A percentile compares a stretch with the other conserved stretches of the same genome.
Conservation (phyloP, 1,140 invertebrate genomes). For the Coelopa frigida region DNA sequence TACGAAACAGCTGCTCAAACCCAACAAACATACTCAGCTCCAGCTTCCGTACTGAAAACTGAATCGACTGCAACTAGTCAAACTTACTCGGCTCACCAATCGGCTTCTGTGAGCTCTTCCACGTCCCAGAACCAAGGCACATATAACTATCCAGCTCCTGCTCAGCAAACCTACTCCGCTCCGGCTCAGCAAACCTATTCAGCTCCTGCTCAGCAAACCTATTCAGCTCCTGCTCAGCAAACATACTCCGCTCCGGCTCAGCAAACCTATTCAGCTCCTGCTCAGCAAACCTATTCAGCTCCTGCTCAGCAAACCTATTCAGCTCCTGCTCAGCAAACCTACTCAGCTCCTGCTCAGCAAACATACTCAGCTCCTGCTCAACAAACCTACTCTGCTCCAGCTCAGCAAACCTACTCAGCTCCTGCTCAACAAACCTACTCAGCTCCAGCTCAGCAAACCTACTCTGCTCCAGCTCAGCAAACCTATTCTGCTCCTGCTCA, state of each 20-base stretch:
- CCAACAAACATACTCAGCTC: too few relatives aligned
- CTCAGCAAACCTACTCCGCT: conserved; percentile 2
- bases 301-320: too few relatives aligned
- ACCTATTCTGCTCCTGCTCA: conserved; percentile 17
- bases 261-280: neutral
- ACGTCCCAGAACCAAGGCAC: too few relatives aligned
- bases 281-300: neutral
- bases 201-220: conserved; percentile 7
- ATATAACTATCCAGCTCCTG: too few relatives aligned
- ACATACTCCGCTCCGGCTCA: conserved; percentile 11
- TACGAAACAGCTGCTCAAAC: too few relatives aligned
- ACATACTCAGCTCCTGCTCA: conserved; percentile 3
- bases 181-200: conserved; percentile 6
- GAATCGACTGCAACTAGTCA: too few relatives aligned
- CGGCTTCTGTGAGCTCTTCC: too few relatives aligned
- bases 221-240: neutral
- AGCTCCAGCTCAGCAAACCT: conserved; percentile 7
- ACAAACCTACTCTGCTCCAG: conserved; percentile 15
- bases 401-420: conserved; percentile 9
- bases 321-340: neutral
- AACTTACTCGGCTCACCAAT: too few relatives aligned
- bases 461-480: conserved; percentile 5
- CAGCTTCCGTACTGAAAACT: too few relatives aligned
- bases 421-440: conserved; percentile 7
- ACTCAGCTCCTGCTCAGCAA: conserved; percentile 19